A percentile compares a stretch with the other conserved stretches of the same genome.
Evolutionary conservation across 1,140 invertebrate genomes (phyloP).

Genomic region (Conopomorpha cramerella): DNA sequence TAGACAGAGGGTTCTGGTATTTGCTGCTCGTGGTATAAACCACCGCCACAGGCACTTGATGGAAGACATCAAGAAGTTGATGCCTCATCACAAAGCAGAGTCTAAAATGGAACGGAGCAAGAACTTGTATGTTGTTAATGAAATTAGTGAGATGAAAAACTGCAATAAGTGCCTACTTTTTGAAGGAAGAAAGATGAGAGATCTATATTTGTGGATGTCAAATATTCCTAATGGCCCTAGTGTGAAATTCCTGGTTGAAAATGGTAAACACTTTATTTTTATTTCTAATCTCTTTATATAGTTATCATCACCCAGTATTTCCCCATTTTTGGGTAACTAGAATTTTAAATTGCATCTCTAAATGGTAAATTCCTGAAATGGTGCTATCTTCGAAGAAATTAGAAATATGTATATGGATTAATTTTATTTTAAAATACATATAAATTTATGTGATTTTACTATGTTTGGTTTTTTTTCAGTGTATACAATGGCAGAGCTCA

Average conservation of each 20-base stretch:
- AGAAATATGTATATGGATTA: no score
- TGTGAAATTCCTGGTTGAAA: slow-evolving; percentile 94
- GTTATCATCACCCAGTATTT: no score
- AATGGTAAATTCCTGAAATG: no score
- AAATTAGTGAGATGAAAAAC: slow-evolving; percentile 95
- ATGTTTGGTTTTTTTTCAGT: slow-evolving; percentile 66
- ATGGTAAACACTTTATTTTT: slow-evolving; percentile 68
- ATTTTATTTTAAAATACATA: no score
- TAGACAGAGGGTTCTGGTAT: slow-evolving; percentile 88
- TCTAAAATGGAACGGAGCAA: slow-evolving; percentile 83
- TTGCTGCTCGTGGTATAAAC: slow-evolving; percentile 90
- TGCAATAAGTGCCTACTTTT: slow-evolving; percentile 96
- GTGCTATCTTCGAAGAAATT: no score
- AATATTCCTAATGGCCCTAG: slow-evolving; percentile 90
- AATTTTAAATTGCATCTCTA: no score
- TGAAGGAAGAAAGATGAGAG: slow-evolving; percentile 87
- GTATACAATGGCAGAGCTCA: slow-evolving; percentile 96
- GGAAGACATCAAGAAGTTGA: slow-evolving; percentile 88
- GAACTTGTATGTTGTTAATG: slow-evolving; percentile 76
- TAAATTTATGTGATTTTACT: no score
- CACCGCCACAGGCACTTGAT: slow-evolving; percentile 92
- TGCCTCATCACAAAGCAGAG: slow-evolving; percentile 94
- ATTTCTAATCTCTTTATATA: no score
- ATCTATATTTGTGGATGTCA: slow-evolving; percentile 94
- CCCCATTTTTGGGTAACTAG: no score